Evolutionary conservation across 2,797 vertebrate genomes (phyloP).

Genomic region (Sparus aurata): DNA sequence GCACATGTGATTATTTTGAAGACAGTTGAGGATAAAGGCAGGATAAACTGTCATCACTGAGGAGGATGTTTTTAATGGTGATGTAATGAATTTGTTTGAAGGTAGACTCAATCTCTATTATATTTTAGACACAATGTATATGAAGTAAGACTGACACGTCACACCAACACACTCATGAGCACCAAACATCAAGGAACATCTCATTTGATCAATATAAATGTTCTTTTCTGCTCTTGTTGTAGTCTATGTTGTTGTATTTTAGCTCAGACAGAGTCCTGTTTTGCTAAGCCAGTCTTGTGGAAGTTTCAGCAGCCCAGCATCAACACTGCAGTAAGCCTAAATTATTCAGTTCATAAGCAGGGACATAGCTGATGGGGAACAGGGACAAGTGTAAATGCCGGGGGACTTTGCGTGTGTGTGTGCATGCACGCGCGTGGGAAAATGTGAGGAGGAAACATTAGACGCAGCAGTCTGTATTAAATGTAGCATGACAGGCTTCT

Average conservation of each 20-base stretch:
- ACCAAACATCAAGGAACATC: not conserved
- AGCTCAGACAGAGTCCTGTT: constrained; percentile 1
- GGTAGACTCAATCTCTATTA: not conserved
- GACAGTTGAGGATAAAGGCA: not conserved
- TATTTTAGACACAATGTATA: not conserved
- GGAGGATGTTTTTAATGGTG: not conserved
- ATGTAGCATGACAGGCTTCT: constrained; percentile 40
- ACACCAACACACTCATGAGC: not conserved
- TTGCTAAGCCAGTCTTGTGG: constrained; percentile 4
- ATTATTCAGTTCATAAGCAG: constrained; percentile 60
- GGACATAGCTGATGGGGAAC: constrained; percentile 36
- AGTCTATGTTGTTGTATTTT: not conserved
- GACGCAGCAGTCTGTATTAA: constrained; percentile 50
- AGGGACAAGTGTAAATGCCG: not conserved
- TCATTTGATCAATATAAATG: no score
- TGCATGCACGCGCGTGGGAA: not conserved
- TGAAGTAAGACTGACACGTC: no score
- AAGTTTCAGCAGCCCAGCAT: constrained; percentile 26
- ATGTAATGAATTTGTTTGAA: not conserved
- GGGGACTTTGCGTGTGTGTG: not conserved
- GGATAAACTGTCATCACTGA: not conserved
- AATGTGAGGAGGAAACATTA: constrained; percentile 14
- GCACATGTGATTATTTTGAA: constrained; percentile 19
- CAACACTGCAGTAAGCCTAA: constrained; percentile 27
- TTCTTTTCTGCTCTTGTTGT: not conserved